A percentile compares a stretch with the other conserved stretches of the same genome.
Conservation (phyloP, 2,888 invertebrate species). For the Psylliodes chrysocephalus region DNA sequence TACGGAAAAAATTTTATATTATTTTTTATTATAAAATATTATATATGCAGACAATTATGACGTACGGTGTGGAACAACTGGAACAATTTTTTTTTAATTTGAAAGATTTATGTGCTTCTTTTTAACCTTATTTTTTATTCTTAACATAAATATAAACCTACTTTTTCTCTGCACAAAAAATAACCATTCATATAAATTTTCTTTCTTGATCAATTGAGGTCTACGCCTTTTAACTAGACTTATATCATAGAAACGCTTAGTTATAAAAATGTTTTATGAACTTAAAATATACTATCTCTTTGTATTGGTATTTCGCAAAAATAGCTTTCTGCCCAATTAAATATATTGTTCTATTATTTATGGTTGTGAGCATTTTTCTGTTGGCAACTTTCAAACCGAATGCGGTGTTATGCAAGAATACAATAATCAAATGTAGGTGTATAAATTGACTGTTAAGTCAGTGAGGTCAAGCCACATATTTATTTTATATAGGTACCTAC, state of each 20-base stretch:
- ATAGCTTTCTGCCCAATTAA: conserved; percentile 18
- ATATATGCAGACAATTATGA: no score
- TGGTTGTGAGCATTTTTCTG: conserved; percentile 13
- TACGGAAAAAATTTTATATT: no score
- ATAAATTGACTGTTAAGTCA: conserved; percentile 24
- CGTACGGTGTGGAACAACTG: no score
- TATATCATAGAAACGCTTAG: not conserved
- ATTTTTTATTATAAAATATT: no score
- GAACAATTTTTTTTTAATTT: no score
- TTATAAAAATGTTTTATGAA: not conserved
- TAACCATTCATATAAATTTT: not conserved
- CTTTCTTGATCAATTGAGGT: not conserved
- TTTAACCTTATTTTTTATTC: no score
- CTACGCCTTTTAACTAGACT: not conserved
- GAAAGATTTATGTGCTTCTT: no score
- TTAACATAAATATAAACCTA: no score
- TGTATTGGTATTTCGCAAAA: conserved; percentile 8
- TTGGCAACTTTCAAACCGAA: conserved; percentile 16
- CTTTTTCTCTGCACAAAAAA: not conserved
- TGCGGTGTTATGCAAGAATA: conserved; percentile 23
- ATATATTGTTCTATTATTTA: conserved; percentile 25
- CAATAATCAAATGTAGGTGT: conserved; percentile 28
- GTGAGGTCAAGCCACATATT: conserved; percentile 24
- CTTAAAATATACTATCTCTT: not conserved
- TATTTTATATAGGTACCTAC: conserved; percentile 9